phyloP scores from a whole-genome alignment of 2,888 invertebrate genomes.

The Ophioninae sp. region DNA sequence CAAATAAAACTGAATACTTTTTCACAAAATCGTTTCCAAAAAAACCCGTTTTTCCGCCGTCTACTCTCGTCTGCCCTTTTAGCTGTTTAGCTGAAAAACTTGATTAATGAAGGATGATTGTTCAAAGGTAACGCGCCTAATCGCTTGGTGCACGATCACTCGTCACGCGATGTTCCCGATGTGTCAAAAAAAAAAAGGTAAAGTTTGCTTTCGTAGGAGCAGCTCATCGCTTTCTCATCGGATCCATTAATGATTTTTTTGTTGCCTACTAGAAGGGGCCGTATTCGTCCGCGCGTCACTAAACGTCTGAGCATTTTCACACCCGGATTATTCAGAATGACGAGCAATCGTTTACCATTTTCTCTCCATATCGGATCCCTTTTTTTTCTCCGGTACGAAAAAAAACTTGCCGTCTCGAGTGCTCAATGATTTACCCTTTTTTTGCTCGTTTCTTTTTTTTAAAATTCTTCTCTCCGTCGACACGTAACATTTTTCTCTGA shows the following conservation, averaged over 20 bases:
- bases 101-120: neutral
- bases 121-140: neutral
- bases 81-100: neutral
- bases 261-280: neutral
- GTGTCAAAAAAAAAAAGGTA: neutral
- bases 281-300: neutral
- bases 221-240: neutral
- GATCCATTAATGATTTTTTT: neutral
- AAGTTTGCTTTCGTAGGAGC: neutral
- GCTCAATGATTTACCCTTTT: constrained; percentile 52
- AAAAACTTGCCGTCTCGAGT: constrained; percentile 20
- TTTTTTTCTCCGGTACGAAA: constrained; percentile 4
- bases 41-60: too few species aligned
- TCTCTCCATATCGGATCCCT: constrained; percentile 10
- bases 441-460: constrained; percentile 24
- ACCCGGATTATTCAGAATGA: constrained; percentile 38
- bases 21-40: too few species aligned
- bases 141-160: neutral
- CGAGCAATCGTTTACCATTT: constrained; percentile 41
- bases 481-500: constrained; percentile 30
- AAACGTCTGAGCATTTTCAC: constrained; percentile 42
- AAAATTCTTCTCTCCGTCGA: neutral
- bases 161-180: neutral
- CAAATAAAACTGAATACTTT: too few species aligned
- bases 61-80: neutral